phyloP scores from a whole-genome alignment of 2,113 vertebrate species.

The Ornithorhynchus anatinus region DNA sequence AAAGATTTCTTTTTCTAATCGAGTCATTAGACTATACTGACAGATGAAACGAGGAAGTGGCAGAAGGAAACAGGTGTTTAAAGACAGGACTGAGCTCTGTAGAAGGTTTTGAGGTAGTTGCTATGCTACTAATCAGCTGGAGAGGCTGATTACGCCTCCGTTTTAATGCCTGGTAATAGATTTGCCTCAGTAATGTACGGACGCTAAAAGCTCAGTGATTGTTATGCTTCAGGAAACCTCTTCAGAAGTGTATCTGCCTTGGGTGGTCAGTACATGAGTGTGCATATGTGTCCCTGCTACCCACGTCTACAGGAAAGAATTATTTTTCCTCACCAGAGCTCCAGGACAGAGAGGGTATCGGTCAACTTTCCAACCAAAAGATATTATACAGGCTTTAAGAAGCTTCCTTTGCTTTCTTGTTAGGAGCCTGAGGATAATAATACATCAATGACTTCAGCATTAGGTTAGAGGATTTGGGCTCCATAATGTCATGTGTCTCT shows the following conservation, averaged over 20 bases:
- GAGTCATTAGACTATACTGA: slow-evolving; percentile 27
- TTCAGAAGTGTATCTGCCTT: neutral
- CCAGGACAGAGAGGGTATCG: slow-evolving; percentile 11
- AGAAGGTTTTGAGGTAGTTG: neutral
- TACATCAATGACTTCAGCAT: slow-evolving; percentile 59
- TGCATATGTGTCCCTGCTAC: neutral
- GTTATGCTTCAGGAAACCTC: slow-evolving; percentile 1
- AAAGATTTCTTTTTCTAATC: slow-evolving; percentile 20
- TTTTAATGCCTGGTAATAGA: slow-evolving; percentile 7
- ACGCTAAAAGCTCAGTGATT: slow-evolving; percentile 2
- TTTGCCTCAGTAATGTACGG: slow-evolving; percentile 17
- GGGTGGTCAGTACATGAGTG: neutral
- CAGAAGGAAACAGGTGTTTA: slow-evolving; percentile 21
- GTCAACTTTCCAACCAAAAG: slow-evolving; percentile 46
- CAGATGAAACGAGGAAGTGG: slow-evolving; percentile 22
- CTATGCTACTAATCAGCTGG: slow-evolving; percentile 15
- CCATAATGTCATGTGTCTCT: slow-evolving; percentile 18
- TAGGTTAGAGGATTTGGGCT: slow-evolving; percentile 51
- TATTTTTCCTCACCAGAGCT: slow-evolving; percentile 12
- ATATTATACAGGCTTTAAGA: slow-evolving; percentile 57
- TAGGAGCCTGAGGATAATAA: slow-evolving; percentile 54
- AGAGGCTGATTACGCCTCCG: slow-evolving; percentile 26
- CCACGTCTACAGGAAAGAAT: neutral
- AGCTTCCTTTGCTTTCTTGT: slow-evolving; percentile 48
- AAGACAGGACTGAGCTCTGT: neutral